A percentile compares a stretch with the other conserved stretches of the same genome.
Evolutionary conservation across 2,113 vertebrate species (phyloP).

Genomic region (Corythoichthys haematopterus): DNA sequence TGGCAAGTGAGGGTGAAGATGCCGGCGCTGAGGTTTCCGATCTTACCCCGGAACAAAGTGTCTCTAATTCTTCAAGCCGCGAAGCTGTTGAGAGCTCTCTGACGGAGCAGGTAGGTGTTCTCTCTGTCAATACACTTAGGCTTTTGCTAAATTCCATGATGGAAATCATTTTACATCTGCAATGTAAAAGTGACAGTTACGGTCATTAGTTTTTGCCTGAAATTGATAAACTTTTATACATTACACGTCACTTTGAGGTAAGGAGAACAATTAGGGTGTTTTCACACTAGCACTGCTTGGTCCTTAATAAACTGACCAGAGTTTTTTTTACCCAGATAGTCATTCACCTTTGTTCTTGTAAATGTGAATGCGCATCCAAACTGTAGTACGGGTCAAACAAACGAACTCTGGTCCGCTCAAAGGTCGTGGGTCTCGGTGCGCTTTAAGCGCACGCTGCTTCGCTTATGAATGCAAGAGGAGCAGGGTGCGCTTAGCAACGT

Average conservation of each 20-base stretch:
- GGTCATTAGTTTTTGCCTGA: background rate
- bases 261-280: too few species aligned
- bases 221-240: background rate
- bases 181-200: background rate
- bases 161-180: background rate
- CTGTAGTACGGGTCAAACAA: too few species aligned
- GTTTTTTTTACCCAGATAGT: too few species aligned
- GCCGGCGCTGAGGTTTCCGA: slow-evolving; percentile 23
- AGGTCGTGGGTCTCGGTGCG: too few species aligned
- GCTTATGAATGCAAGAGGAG: too few species aligned
- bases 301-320: too few species aligned
- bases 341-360: too few species aligned
- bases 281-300: too few species aligned
- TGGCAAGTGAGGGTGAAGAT: slow-evolving; percentile 32
- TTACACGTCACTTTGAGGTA: background rate
- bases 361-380: too few species aligned
- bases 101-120: slow-evolving; percentile 56
- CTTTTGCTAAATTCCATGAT: background rate
- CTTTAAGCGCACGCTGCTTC: too few species aligned
- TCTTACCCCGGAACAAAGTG: slow-evolving; percentile 8
- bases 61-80: slow-evolving; percentile 16
- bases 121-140: background rate
- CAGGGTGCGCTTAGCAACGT: too few species aligned
- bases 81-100: slow-evolving; percentile 23
- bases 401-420: too few species aligned